Conservation (phyloP, 1,140 invertebrate species). For the Solen grandis region DNA sequence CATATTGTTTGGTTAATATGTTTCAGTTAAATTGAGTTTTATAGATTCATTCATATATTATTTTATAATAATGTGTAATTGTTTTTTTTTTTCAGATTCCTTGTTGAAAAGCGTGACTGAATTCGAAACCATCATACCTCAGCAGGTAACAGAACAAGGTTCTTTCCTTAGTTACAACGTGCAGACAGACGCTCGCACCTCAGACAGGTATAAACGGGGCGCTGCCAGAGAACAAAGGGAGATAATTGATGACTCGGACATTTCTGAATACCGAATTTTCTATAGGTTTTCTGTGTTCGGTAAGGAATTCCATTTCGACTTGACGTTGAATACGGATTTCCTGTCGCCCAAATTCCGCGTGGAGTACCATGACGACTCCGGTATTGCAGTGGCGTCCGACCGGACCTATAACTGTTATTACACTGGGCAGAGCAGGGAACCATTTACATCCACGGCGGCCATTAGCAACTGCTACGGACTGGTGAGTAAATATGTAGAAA, state of each 20-base stretch:
- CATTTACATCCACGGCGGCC: conserved; percentile 64
- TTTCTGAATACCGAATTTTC: conserved; percentile 62
- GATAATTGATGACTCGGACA: conserved; percentile 39
- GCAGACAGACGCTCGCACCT: conserved; percentile 22
- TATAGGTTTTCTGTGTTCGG: conserved; percentile 74
- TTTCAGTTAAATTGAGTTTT: too few species aligned
- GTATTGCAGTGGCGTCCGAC: conserved; percentile 47
- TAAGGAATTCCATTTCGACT: conserved; percentile 72
- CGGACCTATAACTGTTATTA: conserved; percentile 70
- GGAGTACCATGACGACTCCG: conserved; percentile 63
- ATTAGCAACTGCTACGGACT: conserved; percentile 76
- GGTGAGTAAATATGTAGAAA: conserved; percentile 63
- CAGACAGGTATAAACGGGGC: not conserved
- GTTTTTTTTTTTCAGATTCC: conserved; percentile 64
- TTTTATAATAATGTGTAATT: too few species aligned
- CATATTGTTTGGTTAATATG: too few species aligned
- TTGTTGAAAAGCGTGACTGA: conserved; percentile 60
- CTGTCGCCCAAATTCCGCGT: conserved; percentile 67
- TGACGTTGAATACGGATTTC: conserved; percentile 69
- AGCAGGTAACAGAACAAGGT: conserved; percentile 65
- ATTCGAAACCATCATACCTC: conserved; percentile 69
- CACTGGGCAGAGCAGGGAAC: conserved; percentile 60
- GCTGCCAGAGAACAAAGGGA: conserved; percentile 16
- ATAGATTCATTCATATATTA: too few species aligned
- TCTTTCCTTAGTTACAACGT: conserved; percentile 73